Base-by-base conservation (phyloP, 2,113 vertebrate species). In the Sebastes fasciatus region DNA sequence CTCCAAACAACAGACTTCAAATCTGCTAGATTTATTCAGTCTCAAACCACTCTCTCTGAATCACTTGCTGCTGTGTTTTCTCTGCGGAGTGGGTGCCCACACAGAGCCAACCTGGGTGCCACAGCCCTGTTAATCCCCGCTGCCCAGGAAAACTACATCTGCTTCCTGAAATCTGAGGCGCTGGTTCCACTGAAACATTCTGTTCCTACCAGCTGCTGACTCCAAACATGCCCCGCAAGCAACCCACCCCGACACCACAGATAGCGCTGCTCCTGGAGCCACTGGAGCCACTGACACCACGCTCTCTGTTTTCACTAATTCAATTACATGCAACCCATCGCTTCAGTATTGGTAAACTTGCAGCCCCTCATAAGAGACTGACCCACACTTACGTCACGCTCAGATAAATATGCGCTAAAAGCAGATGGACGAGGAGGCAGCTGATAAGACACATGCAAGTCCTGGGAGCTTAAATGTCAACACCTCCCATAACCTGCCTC, bases 91-190 rank as follows among this genome's bases (percentile, higher is more conserved):
- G 16, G 34, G 45, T 54, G 43, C 42, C n/a, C 74, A 34, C 57
- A 61, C 54, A 6, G 21, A 51, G 52, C 67, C 62, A 67, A 48
- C 66, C 55, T 55, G 74, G 13, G 88, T 84, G 78, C 62, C 40
- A 70, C 54, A 57, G 62, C 16, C 57, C 66, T 7, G 11, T 45
- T 65, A 72, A 78, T 52, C 70, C 76, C 62, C 6, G 62, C 73
- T 79, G 73, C 76, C 85, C 40, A 76, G 68, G 68, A 88, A 74
- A 90, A 82, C 74, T 78, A 80, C 87, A 72, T 80, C 85, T 85
- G 82, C 77, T 90, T 91, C 86, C 91, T 95, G 93, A 93, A 94
- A 95, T 78, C 66, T 57, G 91, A 95, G 85, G 88, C 88, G 89
- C 63, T 63, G 43, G 40, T 74, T 79, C 74, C 75, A 81, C 85